Evolutionary conservation across 2,888 invertebrate genomes (phyloP), one percentile per base, ranked within the genome.

Genomic region (Heteropelma amictum): DNA sequence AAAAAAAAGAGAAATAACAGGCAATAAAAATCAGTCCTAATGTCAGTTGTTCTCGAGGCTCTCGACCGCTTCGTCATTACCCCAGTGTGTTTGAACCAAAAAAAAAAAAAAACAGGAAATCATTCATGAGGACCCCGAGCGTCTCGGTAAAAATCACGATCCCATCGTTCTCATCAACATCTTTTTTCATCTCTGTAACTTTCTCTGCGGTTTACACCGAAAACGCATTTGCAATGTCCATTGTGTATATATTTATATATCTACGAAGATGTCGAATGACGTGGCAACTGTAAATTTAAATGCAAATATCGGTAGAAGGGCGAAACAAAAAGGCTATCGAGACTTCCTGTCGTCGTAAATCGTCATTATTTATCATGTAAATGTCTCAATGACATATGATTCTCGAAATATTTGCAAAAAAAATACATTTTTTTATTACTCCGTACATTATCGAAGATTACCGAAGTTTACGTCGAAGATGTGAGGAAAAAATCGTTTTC

Each of bases 141-240:
- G 23, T 23, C 26, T 17, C 10, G 17, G 49, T 35, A 28, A 49
- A 63, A 63, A 49, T 33, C 38, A 49, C 7, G 35, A 49, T 63
- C 26, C 10, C 38, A 8, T 14, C 35, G 8, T 23, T 5, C 35
- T 49, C 23, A 14, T 17, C 23, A 28, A 21, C 4, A 4, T n/a
- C 33, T 53, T 53, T 33, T 33, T 17, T 49, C n/a, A 49, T 61
- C 10, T n/a, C 7, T 10, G 3, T 21, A 23, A 47, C 19, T 17
- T 21, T 5, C 7, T 21, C 5, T 5, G 4, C 4, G 19, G 19
- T 33, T 33, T 53, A 1, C 33, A 28, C 10, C 19, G 19, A 6
- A 53, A 1, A 51, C 28, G 28, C 26, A 53, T 53, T 33, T 7
- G 8, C 21, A 33, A 33, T 19, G 53, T n/a, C n/a, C n/a, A n/a